Evolutionary conservation across 2,797 vertebrate species (phyloP), one percentile per base, ranked within the genome.

Genomic region (Myioborus miniatus): DNA sequence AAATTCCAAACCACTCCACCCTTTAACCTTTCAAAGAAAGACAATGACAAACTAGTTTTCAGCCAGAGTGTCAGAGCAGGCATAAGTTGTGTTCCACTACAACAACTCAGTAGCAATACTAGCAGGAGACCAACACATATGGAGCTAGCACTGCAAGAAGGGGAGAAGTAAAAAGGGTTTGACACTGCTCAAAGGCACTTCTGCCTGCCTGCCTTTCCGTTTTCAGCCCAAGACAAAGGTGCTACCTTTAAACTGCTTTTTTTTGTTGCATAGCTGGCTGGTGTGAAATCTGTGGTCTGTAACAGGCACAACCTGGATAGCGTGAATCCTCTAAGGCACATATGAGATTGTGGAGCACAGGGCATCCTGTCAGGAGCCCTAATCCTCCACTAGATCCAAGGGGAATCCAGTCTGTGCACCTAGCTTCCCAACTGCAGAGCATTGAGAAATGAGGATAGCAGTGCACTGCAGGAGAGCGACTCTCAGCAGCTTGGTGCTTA

Each of bases 1-100:
- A 97, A 98, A 98, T 89, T 97, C 96, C 98, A 98, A 98, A 98
- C 96, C 98, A 98, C 96, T 97, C 96, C 96, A 97, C 92, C 97
- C 96, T 94, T 96, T 95, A 97, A 95, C 91, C 96, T 97, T 97
- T 95, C 96, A 97, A 95, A 97, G 93, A 94, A 94, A 95, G 93
- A 97, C 91, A 95, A 97, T 2, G 83, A 97, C 86, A 97, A 98
- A 95, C 97, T 97, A 96, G 92, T 96, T 97, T 97, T 97, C 68
- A 94, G 93, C 97, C 95, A 97, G 87, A 96, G 95, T 94, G 95
- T 97, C 96, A 94, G 95, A 97, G 95, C 92, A 96, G 94, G 94
- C 84, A 4, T 94, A 97, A 88, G 62, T 89, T 92, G 84, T 96
- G 90, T 96, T 97, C 93, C 93, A 95, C 52, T 95, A 70, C 92